Conservation (phyloP, 1,140 invertebrate genomes). For the Artemia franciscana region DNA sequence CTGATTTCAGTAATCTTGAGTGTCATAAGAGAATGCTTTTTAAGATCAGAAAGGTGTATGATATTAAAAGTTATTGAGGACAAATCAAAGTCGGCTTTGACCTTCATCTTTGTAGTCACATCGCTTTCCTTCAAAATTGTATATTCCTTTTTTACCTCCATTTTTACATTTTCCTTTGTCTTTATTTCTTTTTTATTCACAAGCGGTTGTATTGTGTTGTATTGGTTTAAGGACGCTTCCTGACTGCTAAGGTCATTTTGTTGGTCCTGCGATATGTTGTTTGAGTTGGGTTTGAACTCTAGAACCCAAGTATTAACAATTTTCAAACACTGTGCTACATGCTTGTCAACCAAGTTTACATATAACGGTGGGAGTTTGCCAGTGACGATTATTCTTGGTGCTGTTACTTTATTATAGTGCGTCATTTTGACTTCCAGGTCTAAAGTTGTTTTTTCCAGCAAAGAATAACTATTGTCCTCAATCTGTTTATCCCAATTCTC, state of each 20-base stretch:
- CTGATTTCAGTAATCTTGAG: not conserved
- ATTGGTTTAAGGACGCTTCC: no score
- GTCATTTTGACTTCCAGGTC: not conserved
- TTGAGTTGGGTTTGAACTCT: no score
- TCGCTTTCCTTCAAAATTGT: not conserved
- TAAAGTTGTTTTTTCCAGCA: not conserved
- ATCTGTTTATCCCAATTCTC: not conserved
- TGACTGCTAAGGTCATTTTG: no score
- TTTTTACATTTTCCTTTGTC: not conserved
- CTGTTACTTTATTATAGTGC: not conserved
- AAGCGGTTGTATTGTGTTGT: not conserved
- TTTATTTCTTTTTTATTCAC: not conserved
- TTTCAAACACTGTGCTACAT: not conserved
- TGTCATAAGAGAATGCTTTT: not conserved
- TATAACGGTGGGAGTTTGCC: not conserved
- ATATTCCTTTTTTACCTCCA: not conserved
- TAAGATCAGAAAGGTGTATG: not conserved
- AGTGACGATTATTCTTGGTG: not conserved
- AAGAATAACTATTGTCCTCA: not conserved
- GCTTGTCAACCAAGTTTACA: not conserved
- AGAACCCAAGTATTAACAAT: not conserved
- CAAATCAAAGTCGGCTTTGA: not conserved
- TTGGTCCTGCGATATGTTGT: no score
- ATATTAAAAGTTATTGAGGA: not conserved
- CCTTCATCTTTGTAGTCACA: not conserved